Percentiles rank a stretch among this genome's conserved stretches.
Evolutionary conservation across 2,113 vertebrate species (phyloP).

Genomic region (Hippoglossus stenolepis): DNA sequence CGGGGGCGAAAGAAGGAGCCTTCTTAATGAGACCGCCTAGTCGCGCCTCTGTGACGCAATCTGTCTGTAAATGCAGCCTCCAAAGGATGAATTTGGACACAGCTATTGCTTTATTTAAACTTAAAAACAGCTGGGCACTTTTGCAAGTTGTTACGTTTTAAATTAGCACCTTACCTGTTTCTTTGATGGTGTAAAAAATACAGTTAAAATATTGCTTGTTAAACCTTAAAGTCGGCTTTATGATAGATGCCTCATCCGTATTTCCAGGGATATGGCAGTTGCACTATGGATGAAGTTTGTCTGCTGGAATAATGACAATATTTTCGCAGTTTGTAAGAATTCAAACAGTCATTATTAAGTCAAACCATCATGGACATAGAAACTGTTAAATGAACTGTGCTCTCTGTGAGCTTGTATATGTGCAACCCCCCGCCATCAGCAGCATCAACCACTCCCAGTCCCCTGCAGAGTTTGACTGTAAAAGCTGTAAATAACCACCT

Average conservation of each 20-base stretch:
- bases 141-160: not conserved
- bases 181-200: conserved; percentile 20
- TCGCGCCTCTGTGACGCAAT: too few species aligned
- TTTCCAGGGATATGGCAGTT: not conserved
- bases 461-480: conserved; percentile 51
- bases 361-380: conserved; percentile 52
- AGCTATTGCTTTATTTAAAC: not conserved
- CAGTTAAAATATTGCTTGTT: not conserved
- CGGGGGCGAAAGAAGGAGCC: not conserved
- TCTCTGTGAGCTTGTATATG: conserved; percentile 50
- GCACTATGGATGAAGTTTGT: conserved; percentile 28
- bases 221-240: conserved; percentile 18
- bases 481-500: conserved; percentile 50
- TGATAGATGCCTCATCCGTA: not conserved
- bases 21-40: not conserved
- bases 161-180: not conserved
- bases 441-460: conserved; percentile 30
- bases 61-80: too few species aligned
- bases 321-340: conserved; percentile 34
- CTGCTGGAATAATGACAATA: conserved; percentile 42
- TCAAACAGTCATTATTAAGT: conserved; percentile 57
- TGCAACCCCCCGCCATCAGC: conserved; percentile 50
- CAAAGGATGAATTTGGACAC: too few species aligned
- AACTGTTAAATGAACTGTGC: conserved; percentile 52
- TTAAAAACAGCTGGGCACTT: not conserved